Conservation (phyloP, 2,113 vertebrate species). For the Ibidorhyncha struthersii region DNA sequence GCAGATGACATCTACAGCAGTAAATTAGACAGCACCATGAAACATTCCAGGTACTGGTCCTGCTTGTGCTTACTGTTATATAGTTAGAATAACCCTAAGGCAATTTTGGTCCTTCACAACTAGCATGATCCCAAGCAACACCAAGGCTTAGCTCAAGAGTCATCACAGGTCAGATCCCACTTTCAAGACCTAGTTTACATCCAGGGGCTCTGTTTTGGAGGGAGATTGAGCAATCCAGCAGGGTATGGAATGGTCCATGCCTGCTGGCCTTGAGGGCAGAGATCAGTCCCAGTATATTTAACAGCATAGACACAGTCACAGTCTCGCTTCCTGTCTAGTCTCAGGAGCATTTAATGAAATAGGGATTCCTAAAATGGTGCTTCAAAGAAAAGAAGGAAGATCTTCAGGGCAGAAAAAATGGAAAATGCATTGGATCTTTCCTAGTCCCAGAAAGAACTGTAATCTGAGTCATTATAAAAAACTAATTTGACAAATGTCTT, state of each 20-base stretch:
- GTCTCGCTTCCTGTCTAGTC: background rate
- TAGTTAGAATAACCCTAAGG: background rate
- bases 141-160: background rate
- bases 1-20: background rate
- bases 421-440: background rate
- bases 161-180: background rate
- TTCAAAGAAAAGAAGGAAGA: background rate
- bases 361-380: background rate
- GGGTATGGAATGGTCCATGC: background rate
- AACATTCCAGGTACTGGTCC: background rate
- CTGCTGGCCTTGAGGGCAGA: background rate
- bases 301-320: background rate
- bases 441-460: background rate
- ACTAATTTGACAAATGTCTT: accelerated
- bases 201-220: background rate
- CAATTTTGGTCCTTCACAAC: background rate
- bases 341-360: background rate
- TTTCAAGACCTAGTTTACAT: background rate
- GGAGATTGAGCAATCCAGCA: background rate
- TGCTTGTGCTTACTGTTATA: background rate
- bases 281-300: background rate
- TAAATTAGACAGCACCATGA: background rate
- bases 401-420: background rate
- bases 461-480: background rate
- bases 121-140: background rate